Percentiles rank a stretch among this genome's conserved stretches.
These are phyloP conservation scores for Aphidius gifuensis DNA, from an alignment of 1,140 invertebrate species.

Conservation along the genomic window DNA sequence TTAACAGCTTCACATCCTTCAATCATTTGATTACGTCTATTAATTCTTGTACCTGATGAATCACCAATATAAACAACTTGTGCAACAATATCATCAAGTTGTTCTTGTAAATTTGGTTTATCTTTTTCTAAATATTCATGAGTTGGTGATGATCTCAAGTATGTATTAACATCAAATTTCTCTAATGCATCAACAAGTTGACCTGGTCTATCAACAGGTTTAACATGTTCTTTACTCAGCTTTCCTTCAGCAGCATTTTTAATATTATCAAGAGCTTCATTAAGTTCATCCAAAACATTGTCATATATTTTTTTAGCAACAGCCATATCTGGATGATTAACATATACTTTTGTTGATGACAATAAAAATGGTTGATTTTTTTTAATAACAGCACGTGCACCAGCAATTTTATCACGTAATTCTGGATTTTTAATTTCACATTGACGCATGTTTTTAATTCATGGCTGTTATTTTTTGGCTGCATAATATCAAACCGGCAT, in stretches of 20 bases:
- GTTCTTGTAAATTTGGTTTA: conserved; percentile 91
- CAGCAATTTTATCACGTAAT: conserved; percentile 92
- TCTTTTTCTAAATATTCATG: conserved; percentile 90
- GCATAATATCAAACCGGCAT: too few relatives aligned
- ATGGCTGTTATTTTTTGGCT: too few relatives aligned
- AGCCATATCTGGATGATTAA: conserved; percentile 93
- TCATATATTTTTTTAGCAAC: conserved; percentile 94
- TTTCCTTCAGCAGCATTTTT: conserved; percentile 83
- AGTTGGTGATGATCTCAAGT: conserved; percentile 94
- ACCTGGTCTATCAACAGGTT: conserved; percentile 85
- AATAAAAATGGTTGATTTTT: conserved; percentile 97
- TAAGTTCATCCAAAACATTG: conserved; percentile 92
- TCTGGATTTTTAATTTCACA: conserved; percentile 93
- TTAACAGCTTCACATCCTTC: conserved; percentile 97
- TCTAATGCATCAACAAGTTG: conserved; percentile 94
- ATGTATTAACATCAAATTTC: conserved; percentile 84
- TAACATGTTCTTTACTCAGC: conserved; percentile 58
- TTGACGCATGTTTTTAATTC: conserved; percentile 93
- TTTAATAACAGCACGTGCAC: conserved; percentile 93
- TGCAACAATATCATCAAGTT: conserved; percentile 95
- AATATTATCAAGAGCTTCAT: conserved; percentile 93
- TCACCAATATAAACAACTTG: conserved; percentile 97
- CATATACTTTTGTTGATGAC: conserved; percentile 96
- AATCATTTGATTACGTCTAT: conserved; percentile 91
- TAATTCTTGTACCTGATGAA: conserved; percentile 87